These are phyloP conservation scores for Macheiramphus alcinus DNA, from an alignment of 2,113 vertebrate species.

Conservation along the genomic window DNA sequence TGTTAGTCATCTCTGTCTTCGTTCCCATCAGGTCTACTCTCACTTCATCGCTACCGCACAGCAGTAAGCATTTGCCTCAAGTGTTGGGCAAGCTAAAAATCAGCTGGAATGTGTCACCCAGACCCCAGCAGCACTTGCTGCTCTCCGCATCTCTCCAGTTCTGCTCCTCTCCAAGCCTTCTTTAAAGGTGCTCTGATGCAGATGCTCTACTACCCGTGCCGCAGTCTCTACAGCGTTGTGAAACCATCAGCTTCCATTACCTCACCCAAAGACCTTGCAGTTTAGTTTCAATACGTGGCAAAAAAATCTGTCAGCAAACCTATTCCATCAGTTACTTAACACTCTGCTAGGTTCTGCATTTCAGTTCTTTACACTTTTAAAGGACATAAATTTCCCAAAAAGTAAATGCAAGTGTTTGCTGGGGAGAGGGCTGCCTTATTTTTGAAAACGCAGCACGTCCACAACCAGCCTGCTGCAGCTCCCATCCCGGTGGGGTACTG, in stretches of 20 bases:
- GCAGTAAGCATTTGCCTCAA: accelerated
- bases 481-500: not conserved
- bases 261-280: not conserved
- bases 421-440: not conserved
- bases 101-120: not conserved
- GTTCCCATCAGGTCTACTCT: not conserved
- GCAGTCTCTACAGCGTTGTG: not conserved
- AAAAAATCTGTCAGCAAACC: not conserved
- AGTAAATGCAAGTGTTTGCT: not conserved
- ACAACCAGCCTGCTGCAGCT: not conserved
- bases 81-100: accelerated
- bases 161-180: not conserved
- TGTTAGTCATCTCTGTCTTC: not conserved
- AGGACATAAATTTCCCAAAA: not conserved
- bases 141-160: not conserved
- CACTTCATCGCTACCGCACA: not conserved
- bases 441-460: not conserved
- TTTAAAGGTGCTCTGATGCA: not conserved
- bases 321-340: not conserved
- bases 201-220: not conserved
- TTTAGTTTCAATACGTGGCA: not conserved
- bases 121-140: not conserved
- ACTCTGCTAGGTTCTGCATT: not conserved
- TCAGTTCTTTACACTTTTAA: not conserved
- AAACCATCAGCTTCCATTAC: not conserved